Evolutionary conservation across 2,888 invertebrate genomes (phyloP).

Genomic region (Yponomeuta sedellus): DNA sequence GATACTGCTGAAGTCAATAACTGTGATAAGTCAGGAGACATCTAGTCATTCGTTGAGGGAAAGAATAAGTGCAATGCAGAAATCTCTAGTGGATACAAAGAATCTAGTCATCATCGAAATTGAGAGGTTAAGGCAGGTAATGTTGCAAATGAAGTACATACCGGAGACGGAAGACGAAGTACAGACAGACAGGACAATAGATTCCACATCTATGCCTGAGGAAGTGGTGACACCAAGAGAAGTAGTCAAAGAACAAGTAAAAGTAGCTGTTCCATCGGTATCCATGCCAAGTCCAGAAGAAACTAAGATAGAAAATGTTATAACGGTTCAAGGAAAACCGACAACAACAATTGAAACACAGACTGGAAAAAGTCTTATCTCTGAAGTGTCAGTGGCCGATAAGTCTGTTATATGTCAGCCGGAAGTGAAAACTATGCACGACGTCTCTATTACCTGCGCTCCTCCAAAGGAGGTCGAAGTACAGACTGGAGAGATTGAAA

Average conservation of each 20-base stretch:
- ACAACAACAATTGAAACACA: slow-evolving; percentile 77
- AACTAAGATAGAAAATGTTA: slow-evolving; percentile 23
- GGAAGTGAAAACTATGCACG: slow-evolving; percentile 52
- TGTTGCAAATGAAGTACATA: slow-evolving; percentile 53
- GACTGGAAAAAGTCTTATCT: slow-evolving; percentile 78
- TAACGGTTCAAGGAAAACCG: slow-evolving; percentile 33
- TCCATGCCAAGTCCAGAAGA: slow-evolving; percentile 33
- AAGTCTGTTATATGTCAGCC: slow-evolving; percentile 63
- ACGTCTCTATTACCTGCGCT: slow-evolving; percentile 71
- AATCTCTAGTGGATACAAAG: slow-evolving; percentile 78
- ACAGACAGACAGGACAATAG: slow-evolving; percentile 79
- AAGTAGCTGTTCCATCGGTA: slow-evolving; percentile 9
- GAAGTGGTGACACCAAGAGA: slow-evolving; percentile 72
- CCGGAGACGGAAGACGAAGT: slow-evolving; percentile 58
- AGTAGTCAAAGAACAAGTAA: slow-evolving; percentile 28
- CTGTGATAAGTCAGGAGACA: slow-evolving; percentile 62
- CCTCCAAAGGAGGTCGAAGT: slow-evolving; percentile 77
- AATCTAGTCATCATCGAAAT: slow-evolving; percentile 78
- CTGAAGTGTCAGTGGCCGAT: slow-evolving; percentile 53
- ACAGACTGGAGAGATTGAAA: slow-evolving; percentile 75
- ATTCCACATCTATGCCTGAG: slow-evolving; percentile 83
- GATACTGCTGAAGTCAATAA: slow-evolving; percentile 58
- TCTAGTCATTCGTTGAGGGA: slow-evolving; percentile 72
- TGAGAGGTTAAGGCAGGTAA: slow-evolving; percentile 66
- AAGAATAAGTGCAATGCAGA: slow-evolving; percentile 75